A percentile compares a stretch with the other conserved stretches of the same genome.
Conservation (phyloP, 2,113 vertebrate genomes). For the Dendrocopos noguchii region DNA sequence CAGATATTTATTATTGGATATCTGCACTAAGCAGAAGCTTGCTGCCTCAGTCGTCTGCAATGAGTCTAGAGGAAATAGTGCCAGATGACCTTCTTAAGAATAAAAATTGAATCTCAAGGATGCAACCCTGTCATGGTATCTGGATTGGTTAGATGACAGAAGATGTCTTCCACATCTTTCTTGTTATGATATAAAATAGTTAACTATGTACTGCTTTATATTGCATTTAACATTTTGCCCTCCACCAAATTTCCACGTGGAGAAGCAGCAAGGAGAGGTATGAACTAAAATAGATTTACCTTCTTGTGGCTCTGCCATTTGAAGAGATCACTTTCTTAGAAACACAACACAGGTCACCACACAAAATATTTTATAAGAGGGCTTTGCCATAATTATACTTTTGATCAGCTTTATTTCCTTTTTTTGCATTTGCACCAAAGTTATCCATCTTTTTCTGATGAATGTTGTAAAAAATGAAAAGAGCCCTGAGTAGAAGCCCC, state of each 20-base stretch:
- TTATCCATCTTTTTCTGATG: neutral
- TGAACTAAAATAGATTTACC: neutral
- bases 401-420: neutral
- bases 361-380: neutral
- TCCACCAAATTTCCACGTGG: neutral
- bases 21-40: neutral
- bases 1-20: neutral
- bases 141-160: neutral
- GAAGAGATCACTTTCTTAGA: neutral
- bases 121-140: neutral
- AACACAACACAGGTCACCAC: neutral
- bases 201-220: neutral
- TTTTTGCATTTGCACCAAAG: neutral
- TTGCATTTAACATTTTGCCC: neutral
- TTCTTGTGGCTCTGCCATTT: neutral
- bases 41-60: neutral
- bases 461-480: neutral
- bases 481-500: neutral
- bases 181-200: neutral
- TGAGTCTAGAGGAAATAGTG: neutral
- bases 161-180: neutral
- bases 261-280: neutral
- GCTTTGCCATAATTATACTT: neutral
- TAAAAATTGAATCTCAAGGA: neutral
- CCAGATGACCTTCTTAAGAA: neutral